Conservation (phyloP, 2,113 vertebrate species). For the Solea solea region DNA sequence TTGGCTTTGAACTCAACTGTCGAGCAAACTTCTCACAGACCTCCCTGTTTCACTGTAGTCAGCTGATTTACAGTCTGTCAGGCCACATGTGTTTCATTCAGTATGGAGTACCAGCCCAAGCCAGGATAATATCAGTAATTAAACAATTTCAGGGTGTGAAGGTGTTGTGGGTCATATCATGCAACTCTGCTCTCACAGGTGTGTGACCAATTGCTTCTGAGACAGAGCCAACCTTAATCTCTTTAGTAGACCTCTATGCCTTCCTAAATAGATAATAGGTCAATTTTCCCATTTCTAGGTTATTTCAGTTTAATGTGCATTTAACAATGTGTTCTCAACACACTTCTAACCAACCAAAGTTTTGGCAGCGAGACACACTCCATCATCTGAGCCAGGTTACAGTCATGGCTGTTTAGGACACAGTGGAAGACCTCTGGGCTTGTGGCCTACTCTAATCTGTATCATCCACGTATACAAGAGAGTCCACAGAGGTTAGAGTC, state of each 20-base stretch:
- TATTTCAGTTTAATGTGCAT: slow-evolving; percentile 71
- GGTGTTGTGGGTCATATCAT: slow-evolving; percentile 53
- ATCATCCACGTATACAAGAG: slow-evolving; percentile 58
- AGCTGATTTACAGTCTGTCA: slow-evolving; percentile 47
- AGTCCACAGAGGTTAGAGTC: slow-evolving; percentile 63
- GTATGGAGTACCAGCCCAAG: slow-evolving; percentile 28
- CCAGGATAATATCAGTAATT: slow-evolving; percentile 58
- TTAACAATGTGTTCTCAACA: slow-evolving; percentile 62
- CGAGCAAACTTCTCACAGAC: slow-evolving; percentile 36
- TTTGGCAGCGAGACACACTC: slow-evolving; percentile 58
- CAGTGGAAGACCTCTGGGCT: slow-evolving; percentile 65
- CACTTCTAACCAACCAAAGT: slow-evolving; percentile 55
- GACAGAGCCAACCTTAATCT: slow-evolving; percentile 65
- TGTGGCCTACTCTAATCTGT: slow-evolving; percentile 62
- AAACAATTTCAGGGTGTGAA: slow-evolving; percentile 29
- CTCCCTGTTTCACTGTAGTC: slow-evolving; percentile 54
- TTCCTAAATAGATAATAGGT: slow-evolving; percentile 73
- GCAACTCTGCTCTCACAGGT: slow-evolving; percentile 58
- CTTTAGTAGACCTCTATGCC: slow-evolving; percentile 66
- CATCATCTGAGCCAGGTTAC: slow-evolving; percentile 65
- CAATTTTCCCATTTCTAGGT: slow-evolving; percentile 72
- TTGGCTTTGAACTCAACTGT: slow-evolving; percentile 45
- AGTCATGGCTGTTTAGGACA: slow-evolving; percentile 65
- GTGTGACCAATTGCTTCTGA: slow-evolving; percentile 69
- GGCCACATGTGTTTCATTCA: slow-evolving; percentile 51